phyloP scores from a whole-genome alignment of 2,888 invertebrate species.

The Chaitophorus viminalis region DNA sequence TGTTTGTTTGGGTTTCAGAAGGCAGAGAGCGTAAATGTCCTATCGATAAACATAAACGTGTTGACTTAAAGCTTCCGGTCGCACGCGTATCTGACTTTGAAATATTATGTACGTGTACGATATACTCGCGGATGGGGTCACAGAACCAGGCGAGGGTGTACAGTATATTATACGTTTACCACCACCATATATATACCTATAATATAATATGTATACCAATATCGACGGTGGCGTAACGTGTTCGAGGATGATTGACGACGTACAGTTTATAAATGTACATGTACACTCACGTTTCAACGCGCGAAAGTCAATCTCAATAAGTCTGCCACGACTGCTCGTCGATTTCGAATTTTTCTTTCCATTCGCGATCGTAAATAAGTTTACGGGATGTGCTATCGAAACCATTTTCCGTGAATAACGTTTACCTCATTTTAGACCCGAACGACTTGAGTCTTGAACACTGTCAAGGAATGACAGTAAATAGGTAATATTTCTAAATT shows the following conservation, averaged over 20 bases:
- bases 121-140: neutral
- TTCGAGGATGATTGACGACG: neutral
- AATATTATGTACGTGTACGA: neutral
- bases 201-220: neutral
- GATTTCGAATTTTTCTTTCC: too few relatives aligned
- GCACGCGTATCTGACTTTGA: neutral
- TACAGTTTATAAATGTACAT: neutral
- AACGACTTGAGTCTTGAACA: too few relatives aligned
- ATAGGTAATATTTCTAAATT: too few relatives aligned
- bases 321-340: too few relatives aligned
- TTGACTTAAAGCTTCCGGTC: conserved; percentile 13
- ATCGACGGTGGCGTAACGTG: neutral
- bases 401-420: too few relatives aligned
- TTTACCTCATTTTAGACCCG: too few relatives aligned
- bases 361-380: too few relatives aligned
- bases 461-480: too few relatives aligned
- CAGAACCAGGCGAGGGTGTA: neutral
- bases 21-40: neutral
- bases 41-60: neutral
- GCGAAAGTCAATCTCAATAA: neutral
- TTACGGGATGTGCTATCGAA: too few relatives aligned
- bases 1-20: neutral
- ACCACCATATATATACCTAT: neutral
- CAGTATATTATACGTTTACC: neutral
- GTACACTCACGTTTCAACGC: neutral